Percentiles rank a stretch among this genome's conserved stretches.
Evolutionary conservation across 2,797 vertebrate genomes (phyloP).

Genomic region (Loriculus beryllinus): DNA sequence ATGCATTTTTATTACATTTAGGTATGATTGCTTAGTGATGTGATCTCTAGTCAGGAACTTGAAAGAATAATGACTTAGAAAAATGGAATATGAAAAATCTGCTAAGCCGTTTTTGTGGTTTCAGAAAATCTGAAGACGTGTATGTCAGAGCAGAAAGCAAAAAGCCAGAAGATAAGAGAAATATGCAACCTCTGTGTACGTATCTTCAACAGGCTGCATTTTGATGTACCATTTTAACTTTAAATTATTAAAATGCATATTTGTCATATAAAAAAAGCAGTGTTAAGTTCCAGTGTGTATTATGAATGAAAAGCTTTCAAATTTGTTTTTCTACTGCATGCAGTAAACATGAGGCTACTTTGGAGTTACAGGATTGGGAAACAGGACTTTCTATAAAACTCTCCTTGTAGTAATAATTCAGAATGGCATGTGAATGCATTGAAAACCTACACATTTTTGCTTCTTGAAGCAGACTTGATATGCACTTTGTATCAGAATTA

Average conservation of each 20-base stretch:
- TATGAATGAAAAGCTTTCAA: neutral
- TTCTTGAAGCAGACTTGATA: neutral
- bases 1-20: neutral
- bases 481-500: neutral
- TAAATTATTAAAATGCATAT: neutral
- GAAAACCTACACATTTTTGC: neutral
- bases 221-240: neutral
- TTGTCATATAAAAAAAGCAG: neutral
- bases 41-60: neutral
- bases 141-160: neutral
- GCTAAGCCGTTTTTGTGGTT: neutral
- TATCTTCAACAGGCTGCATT: neutral
- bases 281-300: neutral
- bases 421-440: neutral
- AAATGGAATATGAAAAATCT: conserved; percentile 12
- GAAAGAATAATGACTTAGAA: neutral
- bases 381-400: neutral
- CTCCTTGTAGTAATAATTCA: neutral
- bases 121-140: neutral
- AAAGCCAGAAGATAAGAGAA: neutral
- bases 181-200: neutral
- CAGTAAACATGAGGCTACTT: neutral
- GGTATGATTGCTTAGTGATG: neutral
- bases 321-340: neutral
- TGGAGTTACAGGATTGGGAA: neutral